These are phyloP conservation scores for Eulimnadia texana DNA, from an alignment of 1,140 invertebrate genomes.

Conservation along the genomic window DNA sequence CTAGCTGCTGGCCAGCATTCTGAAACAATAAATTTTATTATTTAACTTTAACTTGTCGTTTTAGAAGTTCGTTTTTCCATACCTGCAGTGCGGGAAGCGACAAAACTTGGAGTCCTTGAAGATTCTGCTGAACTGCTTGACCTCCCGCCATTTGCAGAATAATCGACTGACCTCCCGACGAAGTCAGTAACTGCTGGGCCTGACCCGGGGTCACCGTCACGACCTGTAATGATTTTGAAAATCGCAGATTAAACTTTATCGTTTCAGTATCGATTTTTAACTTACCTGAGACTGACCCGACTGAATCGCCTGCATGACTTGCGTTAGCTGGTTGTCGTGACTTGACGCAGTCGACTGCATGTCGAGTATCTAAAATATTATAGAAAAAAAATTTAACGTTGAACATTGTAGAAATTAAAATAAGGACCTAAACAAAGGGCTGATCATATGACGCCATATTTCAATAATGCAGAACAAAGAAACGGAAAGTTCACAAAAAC, in stretches of 20 bases:
- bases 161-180: slow-evolving; percentile 11
- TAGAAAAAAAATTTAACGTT: background rate
- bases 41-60: background rate
- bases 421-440: too few relatives aligned
- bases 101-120: slow-evolving; percentile 14
- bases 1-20: slow-evolving; percentile 18
- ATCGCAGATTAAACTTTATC: background rate
- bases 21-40: background rate
- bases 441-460: too few relatives aligned
- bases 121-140: slow-evolving; percentile 10
- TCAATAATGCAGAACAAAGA: background rate
- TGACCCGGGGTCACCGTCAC: slow-evolving; percentile 12
- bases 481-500: too few relatives aligned
- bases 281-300: slow-evolving; percentile 13
- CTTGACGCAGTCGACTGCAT: background rate
- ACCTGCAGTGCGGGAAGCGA: slow-evolving; percentile 12
- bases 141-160: slow-evolving; percentile 3
- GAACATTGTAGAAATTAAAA: background rate
- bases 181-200: slow-evolving; percentile 12
- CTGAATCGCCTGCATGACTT: slow-evolving; percentile 14
- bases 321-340: background rate
- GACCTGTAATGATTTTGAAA: slow-evolving; percentile 4
- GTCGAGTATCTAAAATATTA: background rate
- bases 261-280: background rate
- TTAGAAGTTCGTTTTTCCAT: background rate